phyloP scores from a whole-genome alignment of 1,140 invertebrate species.

The Caenorhabditis brenneri region DNA sequence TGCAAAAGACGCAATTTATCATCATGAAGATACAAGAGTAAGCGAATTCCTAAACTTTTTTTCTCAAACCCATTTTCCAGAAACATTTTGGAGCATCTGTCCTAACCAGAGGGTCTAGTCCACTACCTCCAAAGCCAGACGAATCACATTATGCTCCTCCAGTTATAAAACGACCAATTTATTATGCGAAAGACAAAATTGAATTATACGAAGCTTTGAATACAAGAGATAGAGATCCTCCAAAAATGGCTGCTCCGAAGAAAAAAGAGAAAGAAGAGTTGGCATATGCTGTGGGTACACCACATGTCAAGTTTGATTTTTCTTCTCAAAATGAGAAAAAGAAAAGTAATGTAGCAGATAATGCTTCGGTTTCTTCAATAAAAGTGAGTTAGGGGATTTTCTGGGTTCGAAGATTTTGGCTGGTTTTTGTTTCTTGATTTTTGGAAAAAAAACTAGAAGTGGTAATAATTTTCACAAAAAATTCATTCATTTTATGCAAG shows the following conservation, averaged over 20 bases:
- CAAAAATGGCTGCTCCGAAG: background rate
- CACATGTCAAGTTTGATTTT: background rate
- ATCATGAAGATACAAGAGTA: background rate
- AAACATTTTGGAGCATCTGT: background rate
- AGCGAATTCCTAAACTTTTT: background rate
- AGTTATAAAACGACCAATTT: constrained; percentile 38
- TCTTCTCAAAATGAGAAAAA: background rate
- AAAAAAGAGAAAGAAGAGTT: constrained; percentile 22
- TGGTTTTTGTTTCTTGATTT: no score
- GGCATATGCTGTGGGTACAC: background rate
- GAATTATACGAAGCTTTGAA: constrained; percentile 47
- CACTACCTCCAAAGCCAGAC: background rate
- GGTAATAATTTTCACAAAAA: no score
- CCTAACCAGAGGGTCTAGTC: background rate
- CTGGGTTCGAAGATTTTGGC: no score
- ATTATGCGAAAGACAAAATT: constrained; percentile 52
- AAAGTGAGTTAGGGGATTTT: background rate
- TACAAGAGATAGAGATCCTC: constrained; percentile 34
- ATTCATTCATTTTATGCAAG: background rate
- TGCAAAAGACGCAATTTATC: background rate
- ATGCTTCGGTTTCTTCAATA: background rate
- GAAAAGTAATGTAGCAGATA: background rate
- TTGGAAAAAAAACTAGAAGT: no score
- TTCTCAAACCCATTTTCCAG: background rate
- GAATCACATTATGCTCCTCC: background rate